Percentiles rank a stretch among this genome's conserved stretches.
phyloP scores from a whole-genome alignment of 1,140 invertebrate genomes.

The Drosophila carrolli region DNA sequence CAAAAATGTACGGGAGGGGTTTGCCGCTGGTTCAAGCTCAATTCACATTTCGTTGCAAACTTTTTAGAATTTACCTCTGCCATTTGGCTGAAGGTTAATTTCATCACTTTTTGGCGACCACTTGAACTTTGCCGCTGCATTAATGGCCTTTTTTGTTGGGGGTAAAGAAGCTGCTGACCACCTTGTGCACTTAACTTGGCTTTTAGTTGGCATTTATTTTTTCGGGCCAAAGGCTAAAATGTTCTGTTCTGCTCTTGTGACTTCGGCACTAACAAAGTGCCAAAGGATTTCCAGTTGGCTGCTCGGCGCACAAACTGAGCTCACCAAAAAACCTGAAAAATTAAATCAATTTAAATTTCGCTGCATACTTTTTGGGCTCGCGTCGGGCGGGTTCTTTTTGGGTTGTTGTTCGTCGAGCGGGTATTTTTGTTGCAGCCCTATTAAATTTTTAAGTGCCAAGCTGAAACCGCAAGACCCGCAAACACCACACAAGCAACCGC shows the following conservation, averaged over 20 bases:
- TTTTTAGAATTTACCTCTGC: slow-evolving; percentile 2
- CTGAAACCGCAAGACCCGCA: slow-evolving; percentile 70
- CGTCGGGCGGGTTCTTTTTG: slow-evolving; percentile 5
- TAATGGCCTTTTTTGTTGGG: slow-evolving; percentile 15
- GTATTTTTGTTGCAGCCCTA: slow-evolving; percentile 61
- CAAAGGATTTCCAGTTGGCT: slow-evolving; percentile 40
- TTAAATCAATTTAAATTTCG: slow-evolving; percentile 74
- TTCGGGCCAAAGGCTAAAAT: slow-evolving; percentile 18
- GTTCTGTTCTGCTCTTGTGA: slow-evolving; percentile 38
- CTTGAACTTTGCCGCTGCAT: slow-evolving; percentile 16
- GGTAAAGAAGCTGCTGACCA: slow-evolving; percentile 18
- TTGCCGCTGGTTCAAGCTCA: neutral
- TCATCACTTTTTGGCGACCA: slow-evolving; percentile 32
- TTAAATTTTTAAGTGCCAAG: slow-evolving; percentile 81
- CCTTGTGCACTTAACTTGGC: slow-evolving; percentile 45
- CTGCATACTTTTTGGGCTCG: slow-evolving; percentile 44
- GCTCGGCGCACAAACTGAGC: slow-evolving; percentile 11
- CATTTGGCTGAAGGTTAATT: slow-evolving; percentile 36
- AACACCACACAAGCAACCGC: slow-evolving; percentile 74
- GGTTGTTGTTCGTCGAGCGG: slow-evolving; percentile 6
- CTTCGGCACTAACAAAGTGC: slow-evolving; percentile 41
- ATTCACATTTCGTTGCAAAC: neutral
- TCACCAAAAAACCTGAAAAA: slow-evolving; percentile 34
- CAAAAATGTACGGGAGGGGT: slow-evolving; percentile 12
- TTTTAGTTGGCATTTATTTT: slow-evolving; percentile 41